Evolutionary conservation across 2,888 invertebrate genomes (phyloP), one percentile per base, ranked within the genome.

Genomic region (Drosophila siamana): DNA sequence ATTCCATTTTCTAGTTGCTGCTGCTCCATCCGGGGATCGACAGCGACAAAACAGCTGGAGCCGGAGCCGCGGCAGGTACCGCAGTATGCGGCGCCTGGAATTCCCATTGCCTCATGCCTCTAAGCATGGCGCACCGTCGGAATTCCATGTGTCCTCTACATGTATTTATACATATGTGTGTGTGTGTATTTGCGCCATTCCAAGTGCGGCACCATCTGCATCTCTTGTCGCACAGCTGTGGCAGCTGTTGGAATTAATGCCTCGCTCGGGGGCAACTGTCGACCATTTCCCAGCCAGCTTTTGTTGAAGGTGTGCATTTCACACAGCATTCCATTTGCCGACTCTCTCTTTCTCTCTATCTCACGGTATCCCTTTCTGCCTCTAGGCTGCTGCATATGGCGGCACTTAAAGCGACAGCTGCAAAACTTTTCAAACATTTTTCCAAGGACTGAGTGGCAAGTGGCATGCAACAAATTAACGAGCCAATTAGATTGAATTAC

Each of bases 1-100:
- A 78, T 83, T 70, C 69, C 85, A 80, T 84, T 84, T 83, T 74
- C 40, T 47, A 48, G 9, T 15, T 62, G 65, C 67, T 71, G 61
- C 71, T 51, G 69, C 67, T 75, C 59, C 67, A 57, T 75, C 71
- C 77, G 80, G 71, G 64, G 24, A 50, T 75, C 62, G 67, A 69
- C 67, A 71, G 47, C 64, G 40, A 48, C 43, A 41, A 11, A n/a
- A 47, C 30, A 19, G 30, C 65, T 6, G 8, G 15, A 15, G 26
- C 11, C 11, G 26, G 13, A 1, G 28, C 33, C 36, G 36, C 40
- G 38, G 44, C 55, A 60, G 50, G 41, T 43, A 22, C 43, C 73
- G 26, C 65, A 48, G 59, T 63, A 62, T 71, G 64, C 67, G 54
- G 51, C 60, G 66, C 76, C 65, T 81, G 57, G 60, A 54, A 78